Evolutionary conservation across 2,113 vertebrate genomes (phyloP).

Genomic region (Cyanocitta stelleri): DNA sequence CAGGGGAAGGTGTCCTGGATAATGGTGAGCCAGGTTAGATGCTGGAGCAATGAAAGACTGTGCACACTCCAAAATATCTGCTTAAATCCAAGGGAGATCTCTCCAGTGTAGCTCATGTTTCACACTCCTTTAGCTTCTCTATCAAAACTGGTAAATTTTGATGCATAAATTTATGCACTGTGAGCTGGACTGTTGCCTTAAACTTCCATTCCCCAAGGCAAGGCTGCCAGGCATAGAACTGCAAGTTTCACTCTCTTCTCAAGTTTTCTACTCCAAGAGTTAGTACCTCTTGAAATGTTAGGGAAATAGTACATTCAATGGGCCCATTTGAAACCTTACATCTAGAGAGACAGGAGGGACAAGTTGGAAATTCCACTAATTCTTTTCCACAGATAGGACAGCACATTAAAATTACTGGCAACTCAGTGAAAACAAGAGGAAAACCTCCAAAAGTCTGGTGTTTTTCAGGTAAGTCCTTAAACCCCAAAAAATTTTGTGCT

Average conservation of each 20-base stretch:
- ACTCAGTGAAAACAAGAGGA: neutral
- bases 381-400: neutral
- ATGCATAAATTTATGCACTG: neutral
- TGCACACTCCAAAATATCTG: neutral
- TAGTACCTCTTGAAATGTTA: neutral
- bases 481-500: neutral
- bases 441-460: neutral
- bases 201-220: neutral
- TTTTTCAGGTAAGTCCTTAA: neutral
- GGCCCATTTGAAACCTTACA: neutral
- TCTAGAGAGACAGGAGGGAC: neutral
- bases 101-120: neutral
- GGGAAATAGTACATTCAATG: neutral
- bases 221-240: neutral
- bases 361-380: neutral
- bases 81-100: neutral
- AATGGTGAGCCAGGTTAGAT: neutral
- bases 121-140: neutral
- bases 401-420: neutral
- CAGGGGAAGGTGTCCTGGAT: neutral
- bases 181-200: neutral
- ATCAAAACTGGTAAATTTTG: neutral
- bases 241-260: neutral
- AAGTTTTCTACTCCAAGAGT: neutral
- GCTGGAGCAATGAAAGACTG: neutral